A percentile compares a stretch with the other conserved stretches of the same genome.
Evolutionary conservation across 2,888 invertebrate species (phyloP).

Genomic region (Andrena fulva): DNA sequence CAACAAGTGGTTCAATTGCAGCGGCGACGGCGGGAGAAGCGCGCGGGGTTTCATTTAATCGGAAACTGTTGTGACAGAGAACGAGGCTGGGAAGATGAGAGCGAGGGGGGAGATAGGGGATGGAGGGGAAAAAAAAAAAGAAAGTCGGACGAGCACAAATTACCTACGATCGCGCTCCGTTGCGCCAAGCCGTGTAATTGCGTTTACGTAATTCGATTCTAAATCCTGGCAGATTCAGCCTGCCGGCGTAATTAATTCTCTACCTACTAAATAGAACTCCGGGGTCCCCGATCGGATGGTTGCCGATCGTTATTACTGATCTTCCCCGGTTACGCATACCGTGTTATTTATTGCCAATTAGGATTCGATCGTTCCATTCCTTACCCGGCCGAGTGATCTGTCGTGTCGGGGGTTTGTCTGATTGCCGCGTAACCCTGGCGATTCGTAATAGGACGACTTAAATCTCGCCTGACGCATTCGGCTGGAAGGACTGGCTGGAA

Average conservation of each 20-base stretch:
- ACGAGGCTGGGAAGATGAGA: background rate
- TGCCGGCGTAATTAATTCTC: slow-evolving; percentile 70
- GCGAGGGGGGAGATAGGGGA: too few relatives aligned
- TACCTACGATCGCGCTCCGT: slow-evolving; percentile 57
- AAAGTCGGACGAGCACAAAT: slow-evolving; percentile 54
- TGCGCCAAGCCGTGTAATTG: slow-evolving; percentile 58
- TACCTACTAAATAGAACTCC: slow-evolving; percentile 65
- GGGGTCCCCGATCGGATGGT: slow-evolving; percentile 40
- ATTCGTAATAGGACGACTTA: slow-evolving; percentile 22
- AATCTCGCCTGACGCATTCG: slow-evolving; percentile 4
- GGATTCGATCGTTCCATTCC: slow-evolving; percentile 57
- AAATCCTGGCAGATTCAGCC: slow-evolving; percentile 69
- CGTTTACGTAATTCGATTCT: slow-evolving; percentile 72
- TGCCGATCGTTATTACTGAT: slow-evolving; percentile 66
- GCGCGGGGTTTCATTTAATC: slow-evolving; percentile 57
- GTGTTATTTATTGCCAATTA: slow-evolving; percentile 72
- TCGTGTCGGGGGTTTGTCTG: slow-evolving; percentile 29
- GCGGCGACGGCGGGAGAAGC: slow-evolving; percentile 31
- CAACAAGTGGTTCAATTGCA: slow-evolving; percentile 60
- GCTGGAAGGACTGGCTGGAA: background rate
- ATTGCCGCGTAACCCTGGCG: slow-evolving; percentile 31
- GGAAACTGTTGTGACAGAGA: slow-evolving; percentile 42
- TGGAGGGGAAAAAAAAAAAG: background rate
- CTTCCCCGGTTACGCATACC: slow-evolving; percentile 58
- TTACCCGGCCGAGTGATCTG: slow-evolving; percentile 46